Percentiles rank a stretch among this genome's conserved stretches.
Conservation (phyloP, 2,113 vertebrate genomes). For the Scytalopus superciliaris region DNA sequence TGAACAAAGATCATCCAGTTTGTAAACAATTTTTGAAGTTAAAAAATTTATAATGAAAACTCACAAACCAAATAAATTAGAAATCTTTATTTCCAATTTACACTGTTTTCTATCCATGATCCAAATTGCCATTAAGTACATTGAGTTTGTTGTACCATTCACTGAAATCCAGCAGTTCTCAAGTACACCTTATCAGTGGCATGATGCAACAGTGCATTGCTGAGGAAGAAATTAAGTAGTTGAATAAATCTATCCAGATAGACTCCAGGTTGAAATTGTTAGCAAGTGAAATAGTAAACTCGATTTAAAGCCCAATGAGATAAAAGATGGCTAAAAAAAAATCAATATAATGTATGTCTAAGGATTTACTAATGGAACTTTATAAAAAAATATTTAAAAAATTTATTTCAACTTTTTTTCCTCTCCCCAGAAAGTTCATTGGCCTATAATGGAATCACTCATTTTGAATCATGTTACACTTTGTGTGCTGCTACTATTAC, state of each 20-base stretch:
- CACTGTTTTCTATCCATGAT: background rate
- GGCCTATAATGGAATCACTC: background rate
- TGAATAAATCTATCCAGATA: background rate
- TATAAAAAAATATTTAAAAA: background rate
- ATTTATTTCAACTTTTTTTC: background rate
- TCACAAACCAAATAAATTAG: background rate
- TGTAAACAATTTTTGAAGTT: background rate
- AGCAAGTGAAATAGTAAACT: background rate
- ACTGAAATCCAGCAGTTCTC: background rate
- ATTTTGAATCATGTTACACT: background rate
- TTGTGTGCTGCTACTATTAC: background rate
- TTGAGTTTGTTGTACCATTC: background rate
- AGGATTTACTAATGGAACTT: background rate
- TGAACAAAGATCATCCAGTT: background rate
- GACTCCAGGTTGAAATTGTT: background rate
- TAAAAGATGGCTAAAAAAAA: background rate
- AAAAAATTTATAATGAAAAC: background rate
- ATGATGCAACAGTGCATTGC: background rate
- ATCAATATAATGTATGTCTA: background rate
- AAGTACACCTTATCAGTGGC: background rate
- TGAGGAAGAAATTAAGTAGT: background rate
- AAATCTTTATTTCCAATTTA: background rate
- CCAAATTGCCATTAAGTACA: background rate
- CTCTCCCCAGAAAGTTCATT: background rate
- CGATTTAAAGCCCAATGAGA: background rate